Evolutionary conservation across 2,888 invertebrate genomes (phyloP).

Genomic region (Xylota sylvarum): DNA sequence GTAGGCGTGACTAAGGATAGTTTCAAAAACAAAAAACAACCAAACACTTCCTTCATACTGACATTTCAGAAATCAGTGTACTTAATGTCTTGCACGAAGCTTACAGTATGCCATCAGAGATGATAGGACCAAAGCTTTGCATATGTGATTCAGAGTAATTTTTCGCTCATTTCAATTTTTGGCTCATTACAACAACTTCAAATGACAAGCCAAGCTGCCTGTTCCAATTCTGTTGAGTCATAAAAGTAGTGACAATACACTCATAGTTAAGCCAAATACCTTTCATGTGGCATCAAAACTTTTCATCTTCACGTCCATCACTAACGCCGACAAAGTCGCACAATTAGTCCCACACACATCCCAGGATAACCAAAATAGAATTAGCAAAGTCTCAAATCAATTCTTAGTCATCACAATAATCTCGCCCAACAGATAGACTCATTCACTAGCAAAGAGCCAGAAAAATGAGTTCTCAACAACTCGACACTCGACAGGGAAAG

Average conservation of each 20-base stretch:
- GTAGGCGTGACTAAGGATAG: no score
- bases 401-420: constrained; percentile 1
- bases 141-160: constrained; percentile 1
- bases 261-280: background rate
- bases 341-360: background rate
- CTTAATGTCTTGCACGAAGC: no score
- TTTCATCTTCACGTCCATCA: background rate
- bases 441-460: background rate
- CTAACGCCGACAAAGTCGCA: background rate
- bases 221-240: background rate
- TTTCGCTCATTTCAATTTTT: background rate
- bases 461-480: background rate
- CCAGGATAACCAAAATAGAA: constrained; percentile 1
- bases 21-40: no score
- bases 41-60: no score
- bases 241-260: background rate
- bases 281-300: background rate
- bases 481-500: constrained; percentile 2
- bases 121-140: no score
- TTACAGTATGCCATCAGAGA: no score
- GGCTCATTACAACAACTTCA: background rate
- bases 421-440: background rate
- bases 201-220: background rate
- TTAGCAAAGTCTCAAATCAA: constrained; percentile 6
- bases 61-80: no score